phyloP scores from a whole-genome alignment of 1,140 invertebrate species.

The Brachionus manjavacas region DNA sequence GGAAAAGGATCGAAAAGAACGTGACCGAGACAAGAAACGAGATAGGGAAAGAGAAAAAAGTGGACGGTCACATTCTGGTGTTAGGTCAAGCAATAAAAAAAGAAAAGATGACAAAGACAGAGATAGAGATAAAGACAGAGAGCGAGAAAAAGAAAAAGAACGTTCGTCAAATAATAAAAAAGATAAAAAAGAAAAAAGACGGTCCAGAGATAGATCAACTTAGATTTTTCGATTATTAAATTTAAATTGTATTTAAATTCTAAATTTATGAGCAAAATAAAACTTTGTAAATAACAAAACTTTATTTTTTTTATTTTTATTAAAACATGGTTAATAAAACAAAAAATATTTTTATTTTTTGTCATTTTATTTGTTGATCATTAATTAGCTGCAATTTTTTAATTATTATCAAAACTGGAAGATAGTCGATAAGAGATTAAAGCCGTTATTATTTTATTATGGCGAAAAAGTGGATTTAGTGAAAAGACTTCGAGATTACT shows the following conservation, averaged over 20 bases:
- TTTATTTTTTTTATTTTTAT: not conserved
- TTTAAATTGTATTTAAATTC: not conserved
- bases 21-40: not conserved
- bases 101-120: not conserved
- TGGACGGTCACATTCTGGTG: not conserved
- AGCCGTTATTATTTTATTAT: too few relatives aligned
- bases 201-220: not conserved
- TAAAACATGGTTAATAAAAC: not conserved
- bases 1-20: constrained; percentile 9
- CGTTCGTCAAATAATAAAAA: constrained; percentile 16
- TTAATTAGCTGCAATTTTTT: too few relatives aligned
- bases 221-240: not conserved
- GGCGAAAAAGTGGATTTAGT: too few relatives aligned
- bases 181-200: constrained; percentile 27
- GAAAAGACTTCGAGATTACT: too few relatives aligned
- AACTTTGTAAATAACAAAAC: not conserved
- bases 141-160: not conserved
- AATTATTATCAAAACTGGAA: too few relatives aligned
- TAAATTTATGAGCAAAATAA: not conserved
- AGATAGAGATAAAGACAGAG: not conserved
- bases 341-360: not conserved
- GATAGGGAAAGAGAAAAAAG: not conserved
- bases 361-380: not conserved
- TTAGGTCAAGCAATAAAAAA: not conserved
- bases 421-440: too few relatives aligned